These are phyloP conservation scores for Amblyraja radiata DNA, from an alignment of 2,797 vertebrate genomes.

Conservation along the genomic window DNA sequence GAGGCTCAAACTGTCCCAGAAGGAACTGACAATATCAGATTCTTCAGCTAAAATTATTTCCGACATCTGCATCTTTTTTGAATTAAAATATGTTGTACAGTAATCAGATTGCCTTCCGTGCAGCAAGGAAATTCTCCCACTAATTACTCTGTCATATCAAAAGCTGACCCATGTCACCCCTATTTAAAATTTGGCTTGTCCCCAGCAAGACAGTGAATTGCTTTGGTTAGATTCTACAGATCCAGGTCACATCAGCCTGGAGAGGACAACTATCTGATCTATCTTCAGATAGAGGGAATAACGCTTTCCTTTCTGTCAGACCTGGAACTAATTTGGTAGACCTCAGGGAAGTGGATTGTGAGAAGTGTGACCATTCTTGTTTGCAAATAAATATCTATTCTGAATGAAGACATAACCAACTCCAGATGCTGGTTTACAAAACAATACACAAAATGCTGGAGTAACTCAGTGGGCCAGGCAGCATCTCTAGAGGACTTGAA, in stretches of 20 bases:
- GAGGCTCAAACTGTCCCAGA: background rate
- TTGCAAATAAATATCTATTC: background rate
- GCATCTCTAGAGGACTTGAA: no score
- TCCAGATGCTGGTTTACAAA: no score
- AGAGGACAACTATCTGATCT: background rate
- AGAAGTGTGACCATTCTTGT: background rate
- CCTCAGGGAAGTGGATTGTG: background rate
- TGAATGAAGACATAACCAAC: background rate
- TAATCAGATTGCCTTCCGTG: slow-evolving; percentile 6
- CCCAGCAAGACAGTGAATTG: background rate
- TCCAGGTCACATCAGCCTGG: background rate
- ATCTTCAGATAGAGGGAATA: background rate
- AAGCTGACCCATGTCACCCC: background rate
- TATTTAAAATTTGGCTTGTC: background rate
- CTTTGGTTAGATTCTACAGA: background rate
- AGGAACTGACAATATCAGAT: background rate
- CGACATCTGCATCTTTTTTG: background rate
- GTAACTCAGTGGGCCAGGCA: no score
- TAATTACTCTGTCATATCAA: slow-evolving; percentile 4
- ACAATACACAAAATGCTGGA: no score
- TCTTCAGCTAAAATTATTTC: background rate
- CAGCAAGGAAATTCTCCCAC: slow-evolving; percentile 14
- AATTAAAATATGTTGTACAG: slow-evolving; percentile 5
- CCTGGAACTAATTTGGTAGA: no score
- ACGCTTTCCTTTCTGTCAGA: background rate